phyloP scores from a whole-genome alignment of 2,797 vertebrate genomes.

The Anniella stebbinsi region DNA sequence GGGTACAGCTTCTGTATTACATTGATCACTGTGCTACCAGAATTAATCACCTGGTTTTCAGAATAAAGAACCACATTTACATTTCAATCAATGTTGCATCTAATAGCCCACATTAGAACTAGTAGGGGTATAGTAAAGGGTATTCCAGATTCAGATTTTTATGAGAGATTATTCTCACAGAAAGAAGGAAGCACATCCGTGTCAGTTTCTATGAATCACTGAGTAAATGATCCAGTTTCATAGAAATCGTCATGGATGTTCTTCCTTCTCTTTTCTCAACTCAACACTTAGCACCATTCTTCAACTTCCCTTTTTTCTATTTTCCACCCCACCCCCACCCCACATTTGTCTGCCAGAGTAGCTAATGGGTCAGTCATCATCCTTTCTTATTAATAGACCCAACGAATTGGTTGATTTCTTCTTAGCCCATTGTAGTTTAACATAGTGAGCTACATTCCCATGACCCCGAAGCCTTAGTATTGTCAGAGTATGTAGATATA shows the following conservation, averaged over 20 bases:
- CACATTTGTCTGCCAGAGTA: neutral
- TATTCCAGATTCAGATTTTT: neutral
- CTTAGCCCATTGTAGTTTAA: rapidly evolving
- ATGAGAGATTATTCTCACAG: neutral
- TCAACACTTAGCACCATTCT: neutral
- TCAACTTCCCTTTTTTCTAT: neutral
- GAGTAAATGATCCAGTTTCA: neutral
- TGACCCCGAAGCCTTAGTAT: constrained; percentile 36
- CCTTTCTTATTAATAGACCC: neutral
- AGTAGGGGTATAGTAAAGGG: constrained; percentile 12
- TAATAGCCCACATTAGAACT: constrained; percentile 44
- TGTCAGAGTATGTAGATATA: constrained; percentile 38
- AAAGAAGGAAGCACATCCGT: too few relatives aligned
- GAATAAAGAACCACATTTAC: constrained; percentile 80
- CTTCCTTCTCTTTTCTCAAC: neutral
- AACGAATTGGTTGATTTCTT: constrained; percentile 30
- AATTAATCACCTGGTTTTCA: constrained; percentile 81
- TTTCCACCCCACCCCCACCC: neutral
- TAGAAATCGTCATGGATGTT: neutral
- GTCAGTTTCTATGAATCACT: too few relatives aligned
- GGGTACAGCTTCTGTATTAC: constrained; percentile 79
- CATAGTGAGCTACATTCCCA: neutral
- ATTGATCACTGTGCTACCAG: constrained; percentile 74
- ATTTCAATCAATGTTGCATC: constrained; percentile 76
- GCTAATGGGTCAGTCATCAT: neutral